Conservation (phyloP, 2,113 vertebrate genomes). For the Elephas maximus region DNA sequence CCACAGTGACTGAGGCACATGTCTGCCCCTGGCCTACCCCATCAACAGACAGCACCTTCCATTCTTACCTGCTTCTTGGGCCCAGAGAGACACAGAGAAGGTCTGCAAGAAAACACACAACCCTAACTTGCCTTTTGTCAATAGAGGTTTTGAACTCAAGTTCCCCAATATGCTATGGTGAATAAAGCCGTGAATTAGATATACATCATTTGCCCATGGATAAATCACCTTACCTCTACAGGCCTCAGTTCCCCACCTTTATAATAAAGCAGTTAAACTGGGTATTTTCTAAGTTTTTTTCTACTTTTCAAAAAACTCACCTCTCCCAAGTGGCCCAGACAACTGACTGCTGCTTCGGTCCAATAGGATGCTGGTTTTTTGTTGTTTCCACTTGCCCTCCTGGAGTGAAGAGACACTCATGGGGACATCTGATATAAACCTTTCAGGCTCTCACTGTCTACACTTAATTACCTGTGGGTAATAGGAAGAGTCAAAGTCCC, state of each 20-base stretch:
- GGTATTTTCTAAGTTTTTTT: not conserved
- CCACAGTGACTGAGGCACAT: not conserved
- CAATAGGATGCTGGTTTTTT: not conserved
- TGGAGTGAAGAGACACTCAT: not conserved
- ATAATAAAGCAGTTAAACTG: not conserved
- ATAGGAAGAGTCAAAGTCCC: not conserved
- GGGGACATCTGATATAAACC: not conserved
- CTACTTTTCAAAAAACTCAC: not conserved
- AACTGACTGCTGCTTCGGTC: not conserved
- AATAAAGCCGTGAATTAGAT: not conserved
- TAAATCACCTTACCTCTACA: not conserved
- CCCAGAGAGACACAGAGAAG: not conserved
- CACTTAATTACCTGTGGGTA: accelerated
- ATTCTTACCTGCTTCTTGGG: not conserved
- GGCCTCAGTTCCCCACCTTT: not conserved
- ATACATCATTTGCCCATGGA: not conserved
- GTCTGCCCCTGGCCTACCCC: not conserved
- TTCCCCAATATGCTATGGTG: too few relatives aligned
- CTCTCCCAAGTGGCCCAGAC: not conserved
- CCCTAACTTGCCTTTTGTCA: not conserved
- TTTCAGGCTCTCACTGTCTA: not conserved
- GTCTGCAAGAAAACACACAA: not conserved
- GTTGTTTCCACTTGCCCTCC: not conserved
- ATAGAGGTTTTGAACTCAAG: accelerated
- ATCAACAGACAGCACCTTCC: not conserved